Percentiles rank a stretch among this genome's conserved stretches.
Conservation (phyloP, 2,888 invertebrate species). For the Chloroclystis v-ata region DNA sequence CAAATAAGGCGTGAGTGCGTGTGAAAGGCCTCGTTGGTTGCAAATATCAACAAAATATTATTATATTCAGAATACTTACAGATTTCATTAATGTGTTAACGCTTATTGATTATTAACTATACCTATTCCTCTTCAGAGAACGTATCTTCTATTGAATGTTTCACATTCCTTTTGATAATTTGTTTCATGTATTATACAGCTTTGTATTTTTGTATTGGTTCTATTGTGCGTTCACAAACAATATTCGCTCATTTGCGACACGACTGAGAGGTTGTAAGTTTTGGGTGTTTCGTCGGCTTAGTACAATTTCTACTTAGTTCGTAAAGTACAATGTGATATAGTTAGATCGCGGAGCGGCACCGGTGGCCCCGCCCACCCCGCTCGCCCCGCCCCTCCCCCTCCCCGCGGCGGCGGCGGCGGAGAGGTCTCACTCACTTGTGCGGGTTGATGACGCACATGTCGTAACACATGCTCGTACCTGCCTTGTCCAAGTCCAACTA, state of each 20-base stretch:
- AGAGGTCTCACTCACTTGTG: background rate
- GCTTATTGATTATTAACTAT: no score
- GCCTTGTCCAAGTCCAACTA: conserved; percentile 6
- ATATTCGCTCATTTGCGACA: conserved; percentile 2
- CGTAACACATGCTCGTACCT: no score
- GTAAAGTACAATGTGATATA: conserved; percentile 49
- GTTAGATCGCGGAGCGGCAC: conserved; percentile 33
- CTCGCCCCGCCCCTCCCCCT: no score
- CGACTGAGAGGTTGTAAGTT: conserved; percentile 38
- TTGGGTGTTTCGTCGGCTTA: conserved; percentile 19
- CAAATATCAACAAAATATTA: background rate
- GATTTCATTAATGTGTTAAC: no score
- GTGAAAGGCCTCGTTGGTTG: background rate
- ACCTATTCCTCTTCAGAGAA: background rate
- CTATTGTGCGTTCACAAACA: background rate
- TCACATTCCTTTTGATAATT: background rate
- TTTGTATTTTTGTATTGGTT: background rate
- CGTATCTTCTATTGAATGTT: background rate
- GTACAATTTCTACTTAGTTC: conserved; percentile 25
- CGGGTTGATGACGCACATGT: no score
- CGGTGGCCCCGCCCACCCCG: no score
- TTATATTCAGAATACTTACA: no score
- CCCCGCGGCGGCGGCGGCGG: background rate
- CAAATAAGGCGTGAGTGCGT: conserved; percentile 11
- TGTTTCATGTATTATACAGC: background rate